These are phyloP conservation scores for Macquaria australasica DNA, from an alignment of 2,113 vertebrate genomes.

Conservation along the genomic window DNA sequence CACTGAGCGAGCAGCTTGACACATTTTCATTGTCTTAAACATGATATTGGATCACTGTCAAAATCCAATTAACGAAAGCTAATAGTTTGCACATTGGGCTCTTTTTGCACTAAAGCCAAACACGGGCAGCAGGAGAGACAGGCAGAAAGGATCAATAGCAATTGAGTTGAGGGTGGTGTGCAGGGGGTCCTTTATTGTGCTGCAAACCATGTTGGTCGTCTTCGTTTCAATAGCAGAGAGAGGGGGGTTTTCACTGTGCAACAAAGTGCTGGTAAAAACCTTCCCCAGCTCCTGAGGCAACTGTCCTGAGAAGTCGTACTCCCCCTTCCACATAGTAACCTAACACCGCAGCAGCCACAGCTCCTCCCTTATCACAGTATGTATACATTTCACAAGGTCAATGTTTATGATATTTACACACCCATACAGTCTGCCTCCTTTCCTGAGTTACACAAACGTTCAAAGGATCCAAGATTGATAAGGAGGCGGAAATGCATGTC, in stretches of 20 bases:
- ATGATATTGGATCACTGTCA: constrained; percentile 74
- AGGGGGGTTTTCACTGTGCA: constrained; percentile 54
- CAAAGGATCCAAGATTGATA: constrained; percentile 34
- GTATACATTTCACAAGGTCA: constrained; percentile 80
- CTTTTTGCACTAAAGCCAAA: constrained; percentile 59
- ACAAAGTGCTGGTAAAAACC: constrained; percentile 78
- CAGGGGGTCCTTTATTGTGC: constrained; percentile 75
- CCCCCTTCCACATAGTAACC: constrained; percentile 64
- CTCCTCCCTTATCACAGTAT: constrained; percentile 72
- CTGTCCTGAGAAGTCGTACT: constrained; percentile 70
- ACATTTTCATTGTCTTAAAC: constrained; percentile 77
- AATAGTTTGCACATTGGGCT: constrained; percentile 62
- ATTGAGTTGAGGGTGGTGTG: constrained; percentile 74
- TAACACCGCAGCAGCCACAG: constrained; percentile 61
- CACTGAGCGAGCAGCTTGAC: constrained; percentile 57
- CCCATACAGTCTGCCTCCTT: constrained; percentile 31
- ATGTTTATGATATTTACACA: constrained; percentile 75
- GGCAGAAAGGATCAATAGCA: constrained; percentile 81
- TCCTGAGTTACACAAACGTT: constrained; percentile 51
- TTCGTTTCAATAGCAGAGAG: constrained; percentile 75
- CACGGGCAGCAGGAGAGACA: constrained; percentile 66
- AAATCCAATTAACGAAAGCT: constrained; percentile 78
- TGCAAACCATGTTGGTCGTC: constrained; percentile 73
- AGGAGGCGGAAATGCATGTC: constrained; percentile 10
- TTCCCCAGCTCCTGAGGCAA: constrained; percentile 75